A percentile compares a stretch with the other conserved stretches of the same genome.
phyloP scores from a whole-genome alignment of 2,888 invertebrate genomes.

The Epinotia demarniana region DNA sequence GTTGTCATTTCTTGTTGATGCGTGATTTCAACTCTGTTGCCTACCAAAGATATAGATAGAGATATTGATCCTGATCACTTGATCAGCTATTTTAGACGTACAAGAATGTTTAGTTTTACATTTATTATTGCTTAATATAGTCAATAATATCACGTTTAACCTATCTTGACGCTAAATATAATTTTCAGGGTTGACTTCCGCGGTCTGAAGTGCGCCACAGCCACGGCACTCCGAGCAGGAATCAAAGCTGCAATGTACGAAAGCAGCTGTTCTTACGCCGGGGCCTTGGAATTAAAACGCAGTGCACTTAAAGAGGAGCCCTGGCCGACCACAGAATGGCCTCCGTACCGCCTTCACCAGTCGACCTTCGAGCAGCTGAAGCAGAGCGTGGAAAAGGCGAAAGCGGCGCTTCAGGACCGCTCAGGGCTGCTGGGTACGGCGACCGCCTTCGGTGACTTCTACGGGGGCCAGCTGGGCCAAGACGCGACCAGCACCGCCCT shows the following conservation, averaged over 20 bases:
- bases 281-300: conserved; percentile 91
- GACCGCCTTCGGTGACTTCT: conserved; percentile 89
- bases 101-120: no score
- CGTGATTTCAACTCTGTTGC: no score
- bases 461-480: conserved; percentile 82
- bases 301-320: conserved; percentile 84
- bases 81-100: no score
- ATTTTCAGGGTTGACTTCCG: conserved; percentile 73
- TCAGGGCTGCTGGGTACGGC: conserved; percentile 88
- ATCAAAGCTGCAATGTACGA: conserved; percentile 91
- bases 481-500: conserved; percentile 68
- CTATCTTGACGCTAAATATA: neutral
- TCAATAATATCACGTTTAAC: neutral
- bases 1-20: no score
- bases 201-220: conserved; percentile 71
- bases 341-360: conserved; percentile 92
- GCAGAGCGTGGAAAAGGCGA: conserved; percentile 95
- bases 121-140: no score
- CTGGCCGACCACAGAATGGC: conserved; percentile 88
- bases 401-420: conserved; percentile 91
- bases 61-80: no score
- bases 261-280: conserved; percentile 96
- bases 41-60: no score
- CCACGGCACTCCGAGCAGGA: conserved; percentile 69
- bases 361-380: conserved; percentile 95